Evolutionary conservation across 2,113 vertebrate species (phyloP).

Genomic region (Columbina picui): DNA sequence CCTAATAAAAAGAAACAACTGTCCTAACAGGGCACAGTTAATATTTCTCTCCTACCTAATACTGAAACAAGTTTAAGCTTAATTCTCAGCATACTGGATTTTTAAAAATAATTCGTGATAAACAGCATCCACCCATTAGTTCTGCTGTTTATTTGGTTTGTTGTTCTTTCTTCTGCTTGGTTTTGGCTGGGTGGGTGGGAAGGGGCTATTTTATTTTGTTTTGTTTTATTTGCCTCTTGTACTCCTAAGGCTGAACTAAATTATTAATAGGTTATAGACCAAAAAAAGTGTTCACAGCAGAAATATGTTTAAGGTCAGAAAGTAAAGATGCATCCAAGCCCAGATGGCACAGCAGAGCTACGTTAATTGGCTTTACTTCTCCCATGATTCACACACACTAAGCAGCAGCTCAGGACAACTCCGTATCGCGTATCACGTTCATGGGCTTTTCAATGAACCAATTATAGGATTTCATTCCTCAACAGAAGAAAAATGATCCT

Average conservation of each 20-base stretch:
- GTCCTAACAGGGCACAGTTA: background rate
- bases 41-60: background rate
- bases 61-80: background rate
- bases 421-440: background rate
- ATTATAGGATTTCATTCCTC: background rate
- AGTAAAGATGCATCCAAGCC: background rate
- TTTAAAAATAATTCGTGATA: background rate
- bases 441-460: background rate
- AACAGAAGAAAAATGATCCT: background rate
- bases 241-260: background rate
- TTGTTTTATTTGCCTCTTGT: background rate
- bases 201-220: too few relatives aligned
- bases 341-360: background rate
- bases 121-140: background rate
- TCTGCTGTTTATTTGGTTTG: background rate
- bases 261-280: background rate
- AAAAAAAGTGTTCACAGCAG: background rate
- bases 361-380: conserved; percentile 4
- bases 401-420: background rate
- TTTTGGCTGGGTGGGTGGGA: too few relatives aligned
- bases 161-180: background rate
- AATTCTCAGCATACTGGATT: background rate
- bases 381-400: background rate
- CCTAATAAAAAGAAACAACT: background rate
- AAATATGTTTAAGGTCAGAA: background rate